Evolutionary conservation across 2,888 invertebrate genomes (phyloP).

Genomic region (Rhagonycha fulva): DNA sequence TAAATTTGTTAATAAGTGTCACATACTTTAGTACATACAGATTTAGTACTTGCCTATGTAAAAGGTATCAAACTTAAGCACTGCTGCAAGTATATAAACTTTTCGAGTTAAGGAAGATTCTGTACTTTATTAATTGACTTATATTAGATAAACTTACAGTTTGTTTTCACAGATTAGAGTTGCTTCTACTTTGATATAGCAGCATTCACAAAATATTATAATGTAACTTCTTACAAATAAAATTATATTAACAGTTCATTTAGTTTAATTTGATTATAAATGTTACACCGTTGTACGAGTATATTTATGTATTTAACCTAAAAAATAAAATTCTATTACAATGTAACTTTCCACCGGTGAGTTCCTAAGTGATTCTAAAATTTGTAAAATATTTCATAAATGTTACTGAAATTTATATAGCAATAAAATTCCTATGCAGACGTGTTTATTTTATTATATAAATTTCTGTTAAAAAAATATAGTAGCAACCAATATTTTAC

Average conservation of each 20-base stretch:
- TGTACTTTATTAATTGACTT: neutral
- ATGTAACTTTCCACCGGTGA: neutral
- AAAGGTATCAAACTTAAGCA: neutral
- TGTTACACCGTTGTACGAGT: neutral
- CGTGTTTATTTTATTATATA: neutral
- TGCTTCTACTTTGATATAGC: neutral
- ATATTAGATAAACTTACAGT: neutral
- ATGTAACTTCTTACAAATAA: neutral
- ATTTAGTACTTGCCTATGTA: neutral
- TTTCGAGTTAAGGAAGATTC: neutral
- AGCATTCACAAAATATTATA: neutral
- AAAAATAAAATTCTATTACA: neutral
- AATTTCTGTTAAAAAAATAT: neutral
- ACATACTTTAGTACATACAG: neutral
- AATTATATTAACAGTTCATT: neutral
- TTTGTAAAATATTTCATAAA: neutral
- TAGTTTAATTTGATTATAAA: neutral
- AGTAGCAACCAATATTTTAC: neutral
- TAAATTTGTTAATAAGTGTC: neutral
- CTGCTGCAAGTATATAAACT: neutral
- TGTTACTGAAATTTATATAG: neutral
- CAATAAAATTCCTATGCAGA: neutral
- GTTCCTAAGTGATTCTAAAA: neutral
- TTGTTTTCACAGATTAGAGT: neutral
- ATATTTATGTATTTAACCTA: neutral